Evolutionary conservation across 2,797 vertebrate genomes (phyloP), one percentile per base, ranked within the genome.

Genomic region (Ciconia nigra): DNA sequence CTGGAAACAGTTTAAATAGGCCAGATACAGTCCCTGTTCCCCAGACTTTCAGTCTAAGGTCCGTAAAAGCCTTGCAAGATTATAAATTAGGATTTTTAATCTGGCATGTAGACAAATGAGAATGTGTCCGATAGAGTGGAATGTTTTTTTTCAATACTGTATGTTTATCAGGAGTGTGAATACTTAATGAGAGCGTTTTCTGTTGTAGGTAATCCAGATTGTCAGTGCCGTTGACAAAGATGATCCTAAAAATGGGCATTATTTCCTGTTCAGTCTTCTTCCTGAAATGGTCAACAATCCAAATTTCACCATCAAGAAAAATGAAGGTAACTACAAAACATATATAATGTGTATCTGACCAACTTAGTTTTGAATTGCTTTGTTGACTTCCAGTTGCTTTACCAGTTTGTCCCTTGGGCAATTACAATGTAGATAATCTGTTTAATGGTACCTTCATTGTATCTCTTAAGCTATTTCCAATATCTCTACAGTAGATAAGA

Each of bases 271-370:
- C 91, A 99, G 99, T 47, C 98, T 99, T 62, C 98, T 99, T 79
- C 99, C 99, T 5, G 99, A 99, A 98, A 99, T 99, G 98, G 98
- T 98, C 94, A 99, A 99, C 98, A 99, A 99, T 94, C 99, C 99
- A 46, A 99, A 99, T 97, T 99, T 99, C 91, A 99, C 99, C 92
- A 99, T 99, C 96, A 99, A 99, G 98, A 99, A 99, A 97, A 99
- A 99, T 93, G 98, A 99, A 98, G 99, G 99, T 99, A 98, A 98
- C 98, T 92, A 95, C 72, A 37, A 88, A 76, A 74, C 37, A 35
- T 71, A n/a, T 13, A 15, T 70, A 67, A 41, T 9, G n/a, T 13
- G 25, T 37, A 59, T 42, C 39, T 70, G 18, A 59, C 29, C n/a
- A 52, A 19, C 19, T 66, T 91, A 4, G 7, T 59, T 91, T 76